Conservation (phyloP, 1,140 invertebrate genomes). For the Drosophila ficusphila region DNA sequence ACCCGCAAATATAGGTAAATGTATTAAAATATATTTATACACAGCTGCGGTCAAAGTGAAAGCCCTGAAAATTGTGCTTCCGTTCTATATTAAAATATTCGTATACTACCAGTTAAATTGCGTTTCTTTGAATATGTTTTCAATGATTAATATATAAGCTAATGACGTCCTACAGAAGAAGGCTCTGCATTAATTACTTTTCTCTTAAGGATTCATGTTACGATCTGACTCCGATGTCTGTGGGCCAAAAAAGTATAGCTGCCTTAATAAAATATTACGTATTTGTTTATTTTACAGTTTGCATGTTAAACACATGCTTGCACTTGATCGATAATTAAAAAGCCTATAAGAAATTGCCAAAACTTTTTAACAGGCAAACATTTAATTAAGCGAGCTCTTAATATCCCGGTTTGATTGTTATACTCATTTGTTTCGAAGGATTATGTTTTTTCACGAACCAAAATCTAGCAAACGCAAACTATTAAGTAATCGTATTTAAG, state of each 20-base stretch:
- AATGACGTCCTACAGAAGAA: neutral
- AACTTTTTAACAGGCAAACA: neutral
- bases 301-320: neutral
- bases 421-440: neutral
- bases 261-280: neutral
- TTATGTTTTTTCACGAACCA: neutral
- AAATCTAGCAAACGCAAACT: slow-evolving; percentile 3
- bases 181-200: neutral
- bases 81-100: neutral
- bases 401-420: neutral
- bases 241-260: neutral
- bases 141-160: slow-evolving; percentile 5
- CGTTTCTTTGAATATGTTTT: slow-evolving; percentile 2
- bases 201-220: neutral
- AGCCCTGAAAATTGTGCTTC: neutral
- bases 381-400: neutral
- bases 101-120: slow-evolving; percentile 3
- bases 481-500: neutral
- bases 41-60: slow-evolving; percentile 5
- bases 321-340: neutral
- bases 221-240: neutral
- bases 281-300: slow-evolving; percentile 6
- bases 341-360: neutral
- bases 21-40: slow-evolving; percentile 13
- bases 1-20: slow-evolving; percentile 34